Base-by-base conservation (phyloP, 2,888 invertebrate genomes). In the Hyposoter didymator region DNA sequence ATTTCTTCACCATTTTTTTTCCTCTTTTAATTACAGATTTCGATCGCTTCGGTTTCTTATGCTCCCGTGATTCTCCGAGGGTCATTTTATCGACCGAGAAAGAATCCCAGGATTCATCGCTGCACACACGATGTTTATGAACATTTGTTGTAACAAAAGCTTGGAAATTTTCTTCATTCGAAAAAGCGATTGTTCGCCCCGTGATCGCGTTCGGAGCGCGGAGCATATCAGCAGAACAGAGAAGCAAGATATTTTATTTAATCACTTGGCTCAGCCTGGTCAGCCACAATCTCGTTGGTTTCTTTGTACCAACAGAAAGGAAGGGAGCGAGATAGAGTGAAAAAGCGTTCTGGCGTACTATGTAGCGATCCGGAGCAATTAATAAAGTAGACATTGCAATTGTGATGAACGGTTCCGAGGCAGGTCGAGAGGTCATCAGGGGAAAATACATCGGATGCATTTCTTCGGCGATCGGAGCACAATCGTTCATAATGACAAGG, bases 381-480 rank as follows among this genome's bases (percentile, higher is more conserved):
- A 73, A 78, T 78, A 81, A 78, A 84, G 49, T 82, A 62, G 78
- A 74, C 74, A 70, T 52, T 74, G 74, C 52, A 78, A 78, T 69
- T 78, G 67, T 78, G 84, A 75, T 73, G 45, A 22, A 59, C 70
- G 64, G n/a, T n/a, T n/a, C n/a, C n/a, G 45, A 78, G 47, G 52
- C 62, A 47, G 70, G 78, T 86, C 84, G 70, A 86, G 43, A 86
- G 81, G 69, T 78, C 81, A 78, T 52, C 17, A n/a, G 74, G 28
- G 39, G 67, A 82, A 64, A 82, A 79, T 59, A 64, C 35, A 49
- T 76, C 43, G 35, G 19, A 69, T 35, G 59, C 19, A 47, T 64
- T 49, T 47, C 28, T 28, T 28, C 49, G n/a, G 70, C 39, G 39
- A 73, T 62, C 28, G 14, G 43, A 81, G 73, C 28, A 17, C 62